Evolutionary conservation across 23 tunicate genomes (phyloP), one percentile per base, ranked within the genome.

Genomic region (Clavelina lepadiformis): DNA sequence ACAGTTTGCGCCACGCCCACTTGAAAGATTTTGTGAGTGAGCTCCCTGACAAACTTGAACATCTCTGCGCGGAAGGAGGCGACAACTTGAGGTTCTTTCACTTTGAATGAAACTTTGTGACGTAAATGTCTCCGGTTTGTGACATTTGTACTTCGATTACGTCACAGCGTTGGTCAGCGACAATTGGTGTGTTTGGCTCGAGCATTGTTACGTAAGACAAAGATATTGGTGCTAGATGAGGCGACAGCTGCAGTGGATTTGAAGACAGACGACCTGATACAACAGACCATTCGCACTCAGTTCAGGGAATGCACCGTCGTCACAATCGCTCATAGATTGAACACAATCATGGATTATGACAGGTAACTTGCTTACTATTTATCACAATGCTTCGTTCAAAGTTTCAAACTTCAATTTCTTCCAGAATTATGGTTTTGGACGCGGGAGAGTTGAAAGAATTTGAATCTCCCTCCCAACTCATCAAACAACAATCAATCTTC

Each of bases 171-270:
- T 31, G 96, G 96, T 0, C 96, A 88, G 32, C 76, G 96, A 5
- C 96, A 88, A 31, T 73, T 88, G 23, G 82, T 88, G 1, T 88
- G 96, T 68, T 49, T 88, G 28, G 96, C 91, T 0, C 38, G 96
- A 37, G 96, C 96, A 19, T 68, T 88, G 38, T 61, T 88, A 13
- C 41, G 96, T 7, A 73, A 81, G 64, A 73, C 88, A 13, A 80
- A 80, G 37, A 74, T 85, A 8, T 63, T 85, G 38, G 79, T 85
- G 23, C 61, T 85, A 18, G 94, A 85, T 33, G 94, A 85, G 36
- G 94, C 94, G 32, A 85, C 94, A 32, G 94, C 94, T 2, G 94
- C 94, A 32, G 94, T 85, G 28, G 94, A 85, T 35, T n/a, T 85
- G 68, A 86, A 85, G 56, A 85, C 94, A 2, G 94, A 85, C 47